A percentile compares a stretch with the other conserved stretches of the same genome.
These are phyloP conservation scores for Martes flavigula DNA, from an alignment of 2,797 vertebrate genomes.

Conservation along the genomic window DNA sequence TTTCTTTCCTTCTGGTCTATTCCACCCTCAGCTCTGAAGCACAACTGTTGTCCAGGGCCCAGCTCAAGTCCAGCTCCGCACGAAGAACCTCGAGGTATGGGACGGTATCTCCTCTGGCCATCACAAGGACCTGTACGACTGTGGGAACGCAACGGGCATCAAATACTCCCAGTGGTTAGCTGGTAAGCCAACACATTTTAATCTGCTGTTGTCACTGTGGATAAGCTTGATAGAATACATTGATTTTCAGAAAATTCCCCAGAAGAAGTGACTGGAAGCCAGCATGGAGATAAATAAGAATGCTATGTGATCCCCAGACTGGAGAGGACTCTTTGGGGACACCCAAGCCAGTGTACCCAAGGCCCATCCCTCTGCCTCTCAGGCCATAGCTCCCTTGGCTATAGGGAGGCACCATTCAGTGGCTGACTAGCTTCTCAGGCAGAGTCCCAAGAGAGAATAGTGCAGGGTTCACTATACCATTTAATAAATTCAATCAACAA, in stretches of 20 bases:
- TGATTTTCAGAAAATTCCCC: neutral
- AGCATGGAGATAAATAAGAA: neutral
- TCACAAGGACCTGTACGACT: neutral
- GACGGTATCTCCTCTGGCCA: neutral
- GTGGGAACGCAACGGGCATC: neutral
- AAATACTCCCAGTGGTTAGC: neutral
- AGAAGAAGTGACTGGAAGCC: neutral
- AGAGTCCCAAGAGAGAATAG: neutral
- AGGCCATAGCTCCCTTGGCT: neutral
- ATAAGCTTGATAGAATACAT: neutral
- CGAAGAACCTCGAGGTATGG: neutral
- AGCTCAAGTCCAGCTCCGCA: neutral
- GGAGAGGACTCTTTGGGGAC: neutral
- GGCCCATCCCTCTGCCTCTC: neutral
- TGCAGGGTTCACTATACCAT: neutral
- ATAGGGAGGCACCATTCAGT: neutral
- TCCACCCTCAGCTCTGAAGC: neutral
- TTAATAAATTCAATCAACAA: neutral
- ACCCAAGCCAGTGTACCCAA: neutral
- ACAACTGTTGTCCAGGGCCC: neutral
- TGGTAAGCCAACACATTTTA: neutral
- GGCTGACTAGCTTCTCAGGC: neutral
- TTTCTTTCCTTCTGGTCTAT: neutral
- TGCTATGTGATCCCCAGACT: neutral
- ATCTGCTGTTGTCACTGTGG: neutral